Base-by-base conservation (phyloP, 2,888 invertebrate species). In the Podotricha telesiphe region DNA sequence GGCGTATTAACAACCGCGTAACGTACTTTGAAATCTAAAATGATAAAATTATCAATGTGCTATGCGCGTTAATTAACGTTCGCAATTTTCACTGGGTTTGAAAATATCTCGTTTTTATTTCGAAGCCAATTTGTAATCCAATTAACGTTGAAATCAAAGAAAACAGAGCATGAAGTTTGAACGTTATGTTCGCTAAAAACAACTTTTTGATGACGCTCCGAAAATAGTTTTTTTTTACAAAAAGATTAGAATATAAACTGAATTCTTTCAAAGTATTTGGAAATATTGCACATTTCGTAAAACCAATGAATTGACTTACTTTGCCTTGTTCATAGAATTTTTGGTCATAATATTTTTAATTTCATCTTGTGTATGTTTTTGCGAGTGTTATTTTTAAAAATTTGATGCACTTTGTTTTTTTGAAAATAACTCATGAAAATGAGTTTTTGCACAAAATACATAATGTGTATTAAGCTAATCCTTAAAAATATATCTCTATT, bases 111-210 rank as follows among this genome's bases (percentile, higher is more conserved):
- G 53, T 62, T 51, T 67, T 53, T 62, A 53, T 67, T 55, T 63
- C 55, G 47, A 63, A 67, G 34, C 53, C 67, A 63, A 63, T 63
- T 67, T 56, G 67, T 48, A 47, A 63, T 67, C 67, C 67, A 67
- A 67, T 67, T 67, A 62, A 53, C 42, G 47, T 45, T 55, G 45
- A 62, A 67, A 42, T 62, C 51, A 67, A 67, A 67, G 62, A 67
- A 67, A 67, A 62, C 53, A 62, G 55, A 67, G 47, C 19, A 11
- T 45, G 40, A 37, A 62, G 61, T 55, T 62, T 53, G 28, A 62
- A 42, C 53, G 45, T 62, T 48, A 62, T 62, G 28, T 62, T 62
- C 34, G 48, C 62, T 62, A 37, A 62, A 45, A 34, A 17, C 34
- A 47, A 62, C 62, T 47, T 48, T 62, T 47, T 37, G 62, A 62